Evolutionary conservation across 2,888 invertebrate species (phyloP).

Genomic region (Apoda limacodes): DNA sequence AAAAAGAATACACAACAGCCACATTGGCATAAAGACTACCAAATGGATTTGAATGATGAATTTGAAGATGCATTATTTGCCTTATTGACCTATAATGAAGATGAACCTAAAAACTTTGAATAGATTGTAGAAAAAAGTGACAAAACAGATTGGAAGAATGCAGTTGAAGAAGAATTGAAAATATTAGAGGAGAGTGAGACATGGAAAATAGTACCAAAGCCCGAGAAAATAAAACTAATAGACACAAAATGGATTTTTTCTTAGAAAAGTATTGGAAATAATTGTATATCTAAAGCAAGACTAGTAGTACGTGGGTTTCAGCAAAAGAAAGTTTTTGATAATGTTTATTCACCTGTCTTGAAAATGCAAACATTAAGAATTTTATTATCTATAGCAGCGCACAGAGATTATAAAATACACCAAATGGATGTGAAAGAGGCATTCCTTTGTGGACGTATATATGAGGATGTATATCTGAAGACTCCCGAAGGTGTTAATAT

Average conservation of each 20-base stretch:
- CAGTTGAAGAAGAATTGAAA: conserved; percentile 6
- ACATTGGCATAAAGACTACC: conserved; percentile 2
- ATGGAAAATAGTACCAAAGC: conserved; percentile 4
- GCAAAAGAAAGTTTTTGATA: neutral
- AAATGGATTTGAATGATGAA: conserved; percentile 1
- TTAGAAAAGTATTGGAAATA: conserved; percentile 2
- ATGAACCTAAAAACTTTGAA: neutral
- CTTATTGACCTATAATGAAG: neutral
- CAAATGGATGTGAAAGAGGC: conserved; percentile 11
- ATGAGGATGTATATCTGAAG: conserved; percentile 1
- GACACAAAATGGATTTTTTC: conserved; percentile 7
- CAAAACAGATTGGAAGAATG: conserved; percentile 5
- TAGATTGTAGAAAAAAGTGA: conserved; percentile 1
- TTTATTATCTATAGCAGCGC: conserved; percentile 6
- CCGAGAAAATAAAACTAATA: conserved; percentile 3
- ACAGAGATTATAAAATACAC: conserved; percentile 3
- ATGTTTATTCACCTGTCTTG: conserved; percentile 4
- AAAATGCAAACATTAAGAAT: conserved; percentile 6
- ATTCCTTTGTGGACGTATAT: conserved; percentile 6
- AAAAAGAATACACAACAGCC: conserved; percentile 4
- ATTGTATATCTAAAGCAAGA: conserved; percentile 2
- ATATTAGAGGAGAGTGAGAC: conserved; percentile 3
- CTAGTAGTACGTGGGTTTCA: conserved; percentile 6
- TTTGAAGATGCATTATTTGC: neutral
- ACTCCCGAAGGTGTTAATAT: conserved; percentile 7